phyloP scores from a whole-genome alignment of 2,888 invertebrate genomes.

The Orchesellides sinensis region DNA sequence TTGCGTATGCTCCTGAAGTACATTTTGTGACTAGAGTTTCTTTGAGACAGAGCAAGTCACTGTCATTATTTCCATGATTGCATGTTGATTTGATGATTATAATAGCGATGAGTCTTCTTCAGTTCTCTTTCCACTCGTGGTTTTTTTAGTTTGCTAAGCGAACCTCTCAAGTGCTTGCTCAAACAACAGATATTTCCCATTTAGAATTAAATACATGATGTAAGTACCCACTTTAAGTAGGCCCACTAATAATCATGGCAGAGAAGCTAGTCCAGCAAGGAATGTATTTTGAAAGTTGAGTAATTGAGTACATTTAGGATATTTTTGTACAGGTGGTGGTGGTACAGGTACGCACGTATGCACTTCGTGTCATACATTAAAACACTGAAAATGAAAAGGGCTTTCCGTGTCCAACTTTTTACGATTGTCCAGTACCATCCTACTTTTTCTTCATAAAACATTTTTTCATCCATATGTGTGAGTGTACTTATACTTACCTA shows the following conservation, averaged over 20 bases:
- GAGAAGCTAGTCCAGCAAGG: too few relatives aligned
- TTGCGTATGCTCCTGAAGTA: background rate
- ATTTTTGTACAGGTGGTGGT: background rate
- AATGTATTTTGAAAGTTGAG: conserved; percentile 19
- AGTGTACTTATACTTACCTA: background rate
- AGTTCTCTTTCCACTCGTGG: conserved; percentile 48
- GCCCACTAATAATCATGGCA: background rate
- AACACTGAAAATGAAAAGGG: conserved; percentile 35
- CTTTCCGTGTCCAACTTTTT: conserved; percentile 62
- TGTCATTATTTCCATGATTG: conserved; percentile 73
- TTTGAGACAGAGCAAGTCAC: conserved; percentile 46
- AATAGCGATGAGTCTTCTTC: conserved; percentile 59
- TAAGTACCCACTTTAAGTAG: conserved; percentile 18
- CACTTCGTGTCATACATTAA: conserved; percentile 23
- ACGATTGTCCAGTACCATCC: conserved; percentile 61
- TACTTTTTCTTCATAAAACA: conserved; percentile 26
- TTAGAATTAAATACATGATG: conserved; percentile 10
- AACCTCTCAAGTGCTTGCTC: conserved; percentile 38
- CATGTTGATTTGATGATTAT: conserved; percentile 69
- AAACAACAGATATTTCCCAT: conserved; percentile 26
- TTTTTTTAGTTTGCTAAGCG: conserved; percentile 22
- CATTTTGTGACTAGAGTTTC: background rate
- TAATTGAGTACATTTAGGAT: conserved; percentile 24
- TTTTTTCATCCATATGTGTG: too few relatives aligned
- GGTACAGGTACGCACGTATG: conserved; percentile 34